A percentile compares a stretch with the other conserved stretches of the same genome.
phyloP scores from a whole-genome alignment of 2,797 vertebrate species.

The Picus viridis region DNA sequence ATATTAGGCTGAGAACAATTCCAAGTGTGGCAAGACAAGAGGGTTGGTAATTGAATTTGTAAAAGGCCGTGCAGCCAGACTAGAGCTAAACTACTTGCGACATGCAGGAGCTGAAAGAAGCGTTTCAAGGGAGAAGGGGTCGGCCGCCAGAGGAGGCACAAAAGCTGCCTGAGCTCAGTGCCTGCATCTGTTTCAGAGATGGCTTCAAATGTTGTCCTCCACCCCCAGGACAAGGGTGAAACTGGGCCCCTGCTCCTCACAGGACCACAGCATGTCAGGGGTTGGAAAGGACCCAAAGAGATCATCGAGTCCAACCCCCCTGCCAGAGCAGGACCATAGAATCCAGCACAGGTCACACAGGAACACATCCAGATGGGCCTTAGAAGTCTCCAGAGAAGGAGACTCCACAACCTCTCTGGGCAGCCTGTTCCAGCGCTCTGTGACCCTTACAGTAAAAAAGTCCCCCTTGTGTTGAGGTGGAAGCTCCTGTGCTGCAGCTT shows the following conservation, averaged over 20 bases:
- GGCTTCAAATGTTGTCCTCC: not conserved
- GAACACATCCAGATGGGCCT: too few relatives aligned
- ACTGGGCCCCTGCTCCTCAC: not conserved
- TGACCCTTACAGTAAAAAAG: too few relatives aligned
- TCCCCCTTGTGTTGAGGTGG: too few relatives aligned
- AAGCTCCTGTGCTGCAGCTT: too few relatives aligned
- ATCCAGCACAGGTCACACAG: too few relatives aligned
- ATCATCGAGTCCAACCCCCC: too few relatives aligned
- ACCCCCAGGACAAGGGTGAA: not conserved
- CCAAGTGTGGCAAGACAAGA: conserved; percentile 48
- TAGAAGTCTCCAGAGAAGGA: too few relatives aligned
- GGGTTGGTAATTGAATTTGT: conserved; percentile 38
- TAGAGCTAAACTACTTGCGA: not conserved
- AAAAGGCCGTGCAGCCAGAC: conserved; percentile 22
- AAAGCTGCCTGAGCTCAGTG: not conserved
- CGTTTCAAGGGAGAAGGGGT: not conserved
- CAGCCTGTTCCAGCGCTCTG: too few relatives aligned
- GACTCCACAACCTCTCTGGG: too few relatives aligned
- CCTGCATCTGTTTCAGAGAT: not conserved
- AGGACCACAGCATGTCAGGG: too few relatives aligned
- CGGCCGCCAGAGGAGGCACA: not conserved
- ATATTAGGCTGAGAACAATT: conserved; percentile 15
- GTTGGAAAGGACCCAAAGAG: too few relatives aligned
- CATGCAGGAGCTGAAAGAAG: not conserved
- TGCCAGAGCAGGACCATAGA: too few relatives aligned